Evolutionary conservation across 2,888 invertebrate species (phyloP).

Genomic region (Laspeyria flexula): DNA sequence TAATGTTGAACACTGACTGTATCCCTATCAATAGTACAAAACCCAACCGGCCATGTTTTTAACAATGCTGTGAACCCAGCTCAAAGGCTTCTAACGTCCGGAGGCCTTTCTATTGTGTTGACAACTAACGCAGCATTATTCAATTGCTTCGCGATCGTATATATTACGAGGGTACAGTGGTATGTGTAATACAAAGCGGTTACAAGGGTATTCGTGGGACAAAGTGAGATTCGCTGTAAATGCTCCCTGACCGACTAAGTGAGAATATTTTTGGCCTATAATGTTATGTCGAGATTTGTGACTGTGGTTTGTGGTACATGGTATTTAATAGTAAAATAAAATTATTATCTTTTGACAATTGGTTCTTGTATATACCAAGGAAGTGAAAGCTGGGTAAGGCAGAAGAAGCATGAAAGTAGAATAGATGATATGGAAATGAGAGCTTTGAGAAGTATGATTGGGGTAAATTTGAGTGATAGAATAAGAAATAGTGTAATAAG

Average conservation of each 20-base stretch:
- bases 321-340: neutral
- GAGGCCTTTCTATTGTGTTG: slow-evolving; percentile 42
- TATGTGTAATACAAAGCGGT: slow-evolving; percentile 47
- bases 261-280: neutral
- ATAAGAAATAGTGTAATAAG: no score
- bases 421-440: no score
- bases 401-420: no score
- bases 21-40: slow-evolving; percentile 4
- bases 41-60: slow-evolving; percentile 33
- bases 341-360: no score
- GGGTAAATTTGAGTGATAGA: no score
- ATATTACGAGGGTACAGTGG: slow-evolving; percentile 39
- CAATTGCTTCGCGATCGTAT: slow-evolving; percentile 43
- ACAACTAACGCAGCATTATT: slow-evolving; percentile 45
- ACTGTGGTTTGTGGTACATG: no score
- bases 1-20: neutral
- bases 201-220: slow-evolving; percentile 34
- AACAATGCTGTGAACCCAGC: slow-evolving; percentile 38
- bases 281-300: neutral
- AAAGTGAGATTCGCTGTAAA: slow-evolving; percentile 23
- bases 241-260: slow-evolving; percentile 18
- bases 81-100: slow-evolving; percentile 27
- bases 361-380: no score
- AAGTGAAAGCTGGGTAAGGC: no score
- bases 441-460: no score